Evolutionary conservation across 2,797 vertebrate genomes (phyloP), one percentile per base, ranked within the genome.

Genomic region (Dicrostonyx torquatus): DNA sequence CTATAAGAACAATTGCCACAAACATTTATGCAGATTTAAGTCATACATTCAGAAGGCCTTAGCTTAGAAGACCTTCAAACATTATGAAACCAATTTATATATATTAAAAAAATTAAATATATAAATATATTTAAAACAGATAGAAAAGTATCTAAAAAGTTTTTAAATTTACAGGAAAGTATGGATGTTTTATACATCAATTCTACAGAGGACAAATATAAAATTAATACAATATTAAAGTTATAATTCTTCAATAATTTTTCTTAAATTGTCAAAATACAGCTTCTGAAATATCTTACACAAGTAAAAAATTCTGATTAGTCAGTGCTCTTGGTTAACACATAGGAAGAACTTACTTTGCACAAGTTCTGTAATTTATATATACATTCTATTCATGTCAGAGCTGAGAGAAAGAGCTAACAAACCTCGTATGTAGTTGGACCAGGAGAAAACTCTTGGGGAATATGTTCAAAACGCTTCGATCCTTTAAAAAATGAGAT

Each of bases 391-490:
- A 24, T 48, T 83, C 75, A 14, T 50, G 2, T 58, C 66, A 87
- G 31, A 45, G 55, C 20, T 93, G 64, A 79, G 43, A 94, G 11
- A 62, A 31, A 87, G 80, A 34, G 85, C 29, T 64, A 40, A 97
- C 95, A 95, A 96, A 98, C 98, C 97, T 98, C 95, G 62, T 98
- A 98, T 0, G 79, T 76, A 13, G 95, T 95, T 79, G 97, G 97
- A 8, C 97, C 98, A 85, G 97, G 98, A 87, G 90, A 92, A 24
- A 37, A 48, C 34, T 95, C 93, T 55, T 62, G 94, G 58, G 40
- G 10, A 43, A 22, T 13, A 8, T 97, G 90, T 95, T 97, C 94
- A 96, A 98, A 98, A 85, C 95, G 89, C 4, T 97, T 87, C 43
- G 95, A 55, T 90, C 90, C 31, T 73, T 96, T 97, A 94, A 95